Percentiles rank a stretch among this genome's conserved stretches.
Evolutionary conservation across 2,888 invertebrate genomes (phyloP).

Genomic region (Odontomyia ornata): DNA sequence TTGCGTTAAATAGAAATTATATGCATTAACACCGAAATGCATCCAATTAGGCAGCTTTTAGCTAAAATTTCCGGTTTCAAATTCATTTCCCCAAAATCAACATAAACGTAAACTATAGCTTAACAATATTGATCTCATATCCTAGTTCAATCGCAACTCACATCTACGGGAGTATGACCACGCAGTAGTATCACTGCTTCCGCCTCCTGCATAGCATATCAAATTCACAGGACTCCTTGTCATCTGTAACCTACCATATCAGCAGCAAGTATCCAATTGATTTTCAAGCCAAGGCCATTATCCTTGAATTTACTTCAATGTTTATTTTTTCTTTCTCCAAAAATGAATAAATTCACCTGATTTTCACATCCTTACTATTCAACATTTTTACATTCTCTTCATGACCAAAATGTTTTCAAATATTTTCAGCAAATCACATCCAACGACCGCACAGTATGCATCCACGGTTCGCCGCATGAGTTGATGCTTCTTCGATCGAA

Average conservation of each 20-base stretch:
- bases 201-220: slow-evolving; percentile 11
- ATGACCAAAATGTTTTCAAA: slow-evolving; percentile 36
- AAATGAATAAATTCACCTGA: no score
- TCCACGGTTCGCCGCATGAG: slow-evolving; percentile 17
- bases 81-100: no score
- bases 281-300: slow-evolving; percentile 27
- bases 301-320: slow-evolving; percentile 26
- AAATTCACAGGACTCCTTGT: slow-evolving; percentile 3
- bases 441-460: slow-evolving; percentile 28
- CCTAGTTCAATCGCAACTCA: no score
- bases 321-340: no score
- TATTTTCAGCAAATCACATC: slow-evolving; percentile 25
- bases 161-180: no score
- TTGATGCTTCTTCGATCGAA: not conserved
- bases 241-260: slow-evolving; percentile 34
- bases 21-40: no score
- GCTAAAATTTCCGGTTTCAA: no score
- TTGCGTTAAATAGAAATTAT: no score
- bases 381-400: slow-evolving; percentile 1
- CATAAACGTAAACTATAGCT: no score
- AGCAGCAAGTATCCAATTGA: slow-evolving; percentile 35
- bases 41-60: no score
- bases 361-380: not conserved
- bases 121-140: no score
- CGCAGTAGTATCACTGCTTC: not conserved